Percentiles rank a stretch among this genome's conserved stretches.
These are phyloP conservation scores for Dipodomys spectabilis DNA, from an alignment of 2,113 vertebrate genomes.

Conservation along the genomic window DNA sequence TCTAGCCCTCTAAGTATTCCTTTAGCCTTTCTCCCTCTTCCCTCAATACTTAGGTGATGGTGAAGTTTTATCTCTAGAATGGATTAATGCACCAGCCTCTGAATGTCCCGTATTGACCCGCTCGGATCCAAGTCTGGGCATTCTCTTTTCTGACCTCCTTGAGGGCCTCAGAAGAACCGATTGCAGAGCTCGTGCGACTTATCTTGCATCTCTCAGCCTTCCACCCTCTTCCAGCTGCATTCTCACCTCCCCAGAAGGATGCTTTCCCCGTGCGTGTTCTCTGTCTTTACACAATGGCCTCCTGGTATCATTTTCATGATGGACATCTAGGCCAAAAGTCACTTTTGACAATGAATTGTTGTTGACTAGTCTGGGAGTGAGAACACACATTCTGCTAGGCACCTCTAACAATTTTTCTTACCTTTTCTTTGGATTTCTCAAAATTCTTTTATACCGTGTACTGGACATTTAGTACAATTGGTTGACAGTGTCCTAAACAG, in stretches of 20 bases:
- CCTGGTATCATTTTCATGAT: not conserved
- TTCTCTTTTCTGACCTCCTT: not conserved
- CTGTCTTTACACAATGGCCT: not conserved
- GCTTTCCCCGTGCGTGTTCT: accelerated
- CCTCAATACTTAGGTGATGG: not conserved
- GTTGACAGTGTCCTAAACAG: not conserved
- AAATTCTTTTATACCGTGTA: not conserved
- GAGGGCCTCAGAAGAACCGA: not conserved
- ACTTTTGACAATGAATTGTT: not conserved
- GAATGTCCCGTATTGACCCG: not conserved
- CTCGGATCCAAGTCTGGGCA: not conserved
- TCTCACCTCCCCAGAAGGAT: not conserved
- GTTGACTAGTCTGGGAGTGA: not conserved
- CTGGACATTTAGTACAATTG: not conserved
- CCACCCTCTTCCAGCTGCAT: accelerated
- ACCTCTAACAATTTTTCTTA: not conserved
- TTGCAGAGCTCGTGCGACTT: not conserved
- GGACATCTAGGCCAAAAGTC: not conserved
- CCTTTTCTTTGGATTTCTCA: not conserved
- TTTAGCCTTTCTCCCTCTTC: not conserved
- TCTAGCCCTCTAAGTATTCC: not conserved
- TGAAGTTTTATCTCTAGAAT: not conserved
- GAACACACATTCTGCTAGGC: not conserved
- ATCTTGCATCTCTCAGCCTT: not conserved
- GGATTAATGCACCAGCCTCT: not conserved